These are phyloP conservation scores for Drosophila ercepeae DNA, from an alignment of 1,140 invertebrate species.

Conservation along the genomic window DNA sequence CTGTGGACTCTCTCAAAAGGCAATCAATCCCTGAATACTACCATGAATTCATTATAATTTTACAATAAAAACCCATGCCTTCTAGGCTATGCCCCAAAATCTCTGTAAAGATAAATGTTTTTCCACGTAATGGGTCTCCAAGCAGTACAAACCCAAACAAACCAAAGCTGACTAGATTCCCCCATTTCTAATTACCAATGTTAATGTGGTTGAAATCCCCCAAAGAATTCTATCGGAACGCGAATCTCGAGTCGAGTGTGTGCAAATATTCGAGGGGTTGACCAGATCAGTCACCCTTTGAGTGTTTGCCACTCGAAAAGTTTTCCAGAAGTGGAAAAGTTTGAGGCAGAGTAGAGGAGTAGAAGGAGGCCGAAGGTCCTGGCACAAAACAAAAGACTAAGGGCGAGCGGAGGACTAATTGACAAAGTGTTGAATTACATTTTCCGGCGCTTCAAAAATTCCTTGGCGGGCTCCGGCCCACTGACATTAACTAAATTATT, in stretches of 20 bases:
- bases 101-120: conserved; percentile 19
- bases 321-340: conserved; percentile 19
- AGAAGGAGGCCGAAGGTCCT: neutral
- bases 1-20: no score
- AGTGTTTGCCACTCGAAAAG: conserved; percentile 37
- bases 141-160: conserved; percentile 23
- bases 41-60: no score
- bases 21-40: no score
- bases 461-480: conserved; percentile 27
- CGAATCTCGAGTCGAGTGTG: conserved; percentile 49
- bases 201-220: conserved; percentile 65
- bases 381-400: neutral
- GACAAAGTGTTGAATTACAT: conserved; percentile 80
- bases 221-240: conserved; percentile 36
- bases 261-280: conserved; percentile 47
- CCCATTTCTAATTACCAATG: conserved; percentile 71
- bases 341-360: neutral
- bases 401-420: conserved; percentile 54
- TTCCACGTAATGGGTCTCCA: conserved; percentile 32
- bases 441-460: conserved; percentile 52
- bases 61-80: no score
- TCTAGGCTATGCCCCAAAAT: neutral
- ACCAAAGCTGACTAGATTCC: conserved; percentile 8
- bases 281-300: conserved; percentile 66
- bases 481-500: conserved; percentile 83